Percentiles rank a stretch among this genome's conserved stretches.
These are phyloP conservation scores for Lepidostoma basale DNA, from an alignment of 1,140 invertebrate species.

Conservation along the genomic window DNA sequence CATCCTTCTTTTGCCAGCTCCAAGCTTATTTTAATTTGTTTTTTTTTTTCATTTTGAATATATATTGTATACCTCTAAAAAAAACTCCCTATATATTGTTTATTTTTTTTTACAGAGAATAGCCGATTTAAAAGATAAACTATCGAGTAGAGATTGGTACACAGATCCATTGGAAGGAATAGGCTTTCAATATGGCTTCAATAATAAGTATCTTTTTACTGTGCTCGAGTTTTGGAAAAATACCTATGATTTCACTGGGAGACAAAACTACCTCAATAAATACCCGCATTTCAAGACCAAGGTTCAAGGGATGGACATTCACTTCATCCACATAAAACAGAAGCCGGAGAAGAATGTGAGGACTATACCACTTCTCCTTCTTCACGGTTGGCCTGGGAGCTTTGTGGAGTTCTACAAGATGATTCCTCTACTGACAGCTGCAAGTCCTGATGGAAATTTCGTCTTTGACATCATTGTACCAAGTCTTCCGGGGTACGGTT, in stretches of 20 bases:
- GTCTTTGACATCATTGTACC: slow-evolving; percentile 82
- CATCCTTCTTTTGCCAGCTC: too few relatives aligned
- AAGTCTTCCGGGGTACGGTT: slow-evolving; percentile 85
- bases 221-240: slow-evolving; percentile 74
- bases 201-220: slow-evolving; percentile 68
- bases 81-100: neutral
- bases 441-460: slow-evolving; percentile 64
- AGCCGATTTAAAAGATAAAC: slow-evolving; percentile 65
- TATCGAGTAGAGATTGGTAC: slow-evolving; percentile 62
- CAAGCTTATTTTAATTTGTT: too few relatives aligned
- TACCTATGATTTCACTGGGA: slow-evolving; percentile 76
- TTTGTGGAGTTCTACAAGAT: slow-evolving; percentile 85
- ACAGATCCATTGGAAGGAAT: slow-evolving; percentile 68
- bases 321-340: slow-evolving; percentile 68
- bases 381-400: slow-evolving; percentile 93
- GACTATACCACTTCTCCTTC: slow-evolving; percentile 73
- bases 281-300: slow-evolving; percentile 77
- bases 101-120: slow-evolving; percentile 59
- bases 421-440: slow-evolving; percentile 70
- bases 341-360: slow-evolving; percentile 46
- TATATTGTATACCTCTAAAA: too few relatives aligned
- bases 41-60: too few relatives aligned
- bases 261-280: slow-evolving; percentile 71
- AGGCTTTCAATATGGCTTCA: slow-evolving; percentile 80
- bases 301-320: slow-evolving; percentile 75